These are phyloP conservation scores for Amazona ochrocephala DNA, from an alignment of 2,797 vertebrate genomes.

Conservation along the genomic window DNA sequence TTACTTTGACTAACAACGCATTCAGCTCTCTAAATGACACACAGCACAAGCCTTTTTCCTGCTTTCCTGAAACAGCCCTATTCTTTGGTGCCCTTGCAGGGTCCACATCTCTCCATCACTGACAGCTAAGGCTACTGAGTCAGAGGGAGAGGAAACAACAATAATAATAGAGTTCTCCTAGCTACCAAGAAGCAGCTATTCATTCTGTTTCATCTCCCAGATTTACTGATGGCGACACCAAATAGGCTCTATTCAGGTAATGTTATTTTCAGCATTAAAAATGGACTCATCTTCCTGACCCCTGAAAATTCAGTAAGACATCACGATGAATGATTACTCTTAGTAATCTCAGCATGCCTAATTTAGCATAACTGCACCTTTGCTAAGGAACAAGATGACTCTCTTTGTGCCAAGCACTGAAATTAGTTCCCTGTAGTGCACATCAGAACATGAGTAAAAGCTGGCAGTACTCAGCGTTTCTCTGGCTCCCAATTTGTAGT, in stretches of 20 bases:
- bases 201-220: not conserved
- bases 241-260: not conserved
- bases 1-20: not conserved
- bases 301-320: not conserved
- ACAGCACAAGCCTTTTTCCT: not conserved
- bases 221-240: not conserved
- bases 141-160: not conserved
- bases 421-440: not conserved
- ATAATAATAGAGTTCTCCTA: not conserved
- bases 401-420: not conserved
- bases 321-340: not conserved
- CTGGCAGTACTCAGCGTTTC: not conserved
- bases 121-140: not conserved
- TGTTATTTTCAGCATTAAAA: not conserved
- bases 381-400: not conserved
- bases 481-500: not conserved
- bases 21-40: not conserved
- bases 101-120: not conserved
- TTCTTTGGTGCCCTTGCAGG: not conserved
- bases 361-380: slow-evolving; percentile 2
- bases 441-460: not conserved
- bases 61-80: not conserved
- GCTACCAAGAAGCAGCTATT: not conserved
- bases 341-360: not conserved
- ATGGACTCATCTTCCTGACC: not conserved